Conservation (phyloP, 2,113 vertebrate genomes). For the Laticauda colubrina region DNA sequence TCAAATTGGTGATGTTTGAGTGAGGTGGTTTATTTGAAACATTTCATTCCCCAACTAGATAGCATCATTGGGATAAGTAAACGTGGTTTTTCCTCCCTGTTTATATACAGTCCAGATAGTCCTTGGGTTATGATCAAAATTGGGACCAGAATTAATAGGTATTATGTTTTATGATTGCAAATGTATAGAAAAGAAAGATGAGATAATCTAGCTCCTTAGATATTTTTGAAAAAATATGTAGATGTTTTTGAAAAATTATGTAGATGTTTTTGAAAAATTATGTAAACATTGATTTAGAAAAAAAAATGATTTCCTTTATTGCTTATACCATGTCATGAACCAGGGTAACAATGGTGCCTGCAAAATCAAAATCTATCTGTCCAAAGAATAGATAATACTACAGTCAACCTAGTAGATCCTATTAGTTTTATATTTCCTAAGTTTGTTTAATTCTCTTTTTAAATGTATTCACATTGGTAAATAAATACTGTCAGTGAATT, state of each 20-base stretch:
- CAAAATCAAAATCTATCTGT: neutral
- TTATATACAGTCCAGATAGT: neutral
- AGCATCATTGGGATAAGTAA: neutral
- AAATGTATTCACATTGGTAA: neutral
- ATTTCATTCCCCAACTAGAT: neutral
- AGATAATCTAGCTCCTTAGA: neutral
- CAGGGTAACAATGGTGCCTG: neutral
- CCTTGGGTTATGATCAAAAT: neutral
- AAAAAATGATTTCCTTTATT: neutral
- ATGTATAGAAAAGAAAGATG: neutral
- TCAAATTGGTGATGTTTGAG: neutral
- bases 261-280: neutral
- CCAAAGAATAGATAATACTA: neutral
- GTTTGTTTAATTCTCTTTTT: neutral
- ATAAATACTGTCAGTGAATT: neutral
- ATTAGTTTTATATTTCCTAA: neutral
- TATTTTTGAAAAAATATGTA: neutral
- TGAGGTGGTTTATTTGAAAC: neutral
- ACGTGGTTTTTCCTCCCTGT: neutral
- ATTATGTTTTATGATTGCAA: neutral
- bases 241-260: neutral
- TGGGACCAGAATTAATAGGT: neutral
- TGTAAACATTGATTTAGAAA: neutral
- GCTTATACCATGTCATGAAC: neutral
- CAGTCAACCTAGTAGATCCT: neutral